Conservation (phyloP, 2,113 vertebrate genomes). For the Phycodurus eques region DNA sequence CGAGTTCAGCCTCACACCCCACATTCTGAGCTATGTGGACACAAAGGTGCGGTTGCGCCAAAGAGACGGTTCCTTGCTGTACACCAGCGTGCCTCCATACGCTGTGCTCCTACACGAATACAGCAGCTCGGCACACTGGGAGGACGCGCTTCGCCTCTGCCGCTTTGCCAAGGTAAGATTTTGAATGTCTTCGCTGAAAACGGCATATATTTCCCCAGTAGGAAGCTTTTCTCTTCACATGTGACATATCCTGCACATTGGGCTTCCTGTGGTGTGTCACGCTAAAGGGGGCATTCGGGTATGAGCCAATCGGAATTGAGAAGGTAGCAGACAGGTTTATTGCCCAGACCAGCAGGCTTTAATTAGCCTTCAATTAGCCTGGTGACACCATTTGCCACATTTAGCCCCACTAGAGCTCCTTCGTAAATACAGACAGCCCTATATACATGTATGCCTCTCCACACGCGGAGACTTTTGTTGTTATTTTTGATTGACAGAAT, state of each 20-base stretch:
- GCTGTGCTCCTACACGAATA: constrained; percentile 85
- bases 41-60: constrained; percentile 83
- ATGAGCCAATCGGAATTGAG: constrained; percentile 22
- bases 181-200: background rate
- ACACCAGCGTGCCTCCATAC: constrained; percentile 81
- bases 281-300: background rate
- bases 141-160: constrained; percentile 86
- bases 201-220: background rate
- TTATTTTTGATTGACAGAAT: constrained; percentile 48
- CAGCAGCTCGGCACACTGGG: constrained; percentile 79
- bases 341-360: constrained; percentile 62
- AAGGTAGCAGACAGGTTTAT: constrained; percentile 62
- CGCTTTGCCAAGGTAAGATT: constrained; percentile 91
- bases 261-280: constrained; percentile 21
- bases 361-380: constrained; percentile 72
- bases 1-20: constrained; percentile 83
- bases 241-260: constrained; percentile 17
- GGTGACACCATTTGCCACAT: constrained; percentile 74
- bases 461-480: constrained; percentile 22
- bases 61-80: constrained; percentile 87
- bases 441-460: constrained; percentile 30
- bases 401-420: constrained; percentile 43
- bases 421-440: constrained; percentile 44
- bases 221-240: background rate
- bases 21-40: constrained; percentile 85